Base-by-base conservation (phyloP, 2,797 vertebrate genomes). In the Sebastolobus altivelis region DNA sequence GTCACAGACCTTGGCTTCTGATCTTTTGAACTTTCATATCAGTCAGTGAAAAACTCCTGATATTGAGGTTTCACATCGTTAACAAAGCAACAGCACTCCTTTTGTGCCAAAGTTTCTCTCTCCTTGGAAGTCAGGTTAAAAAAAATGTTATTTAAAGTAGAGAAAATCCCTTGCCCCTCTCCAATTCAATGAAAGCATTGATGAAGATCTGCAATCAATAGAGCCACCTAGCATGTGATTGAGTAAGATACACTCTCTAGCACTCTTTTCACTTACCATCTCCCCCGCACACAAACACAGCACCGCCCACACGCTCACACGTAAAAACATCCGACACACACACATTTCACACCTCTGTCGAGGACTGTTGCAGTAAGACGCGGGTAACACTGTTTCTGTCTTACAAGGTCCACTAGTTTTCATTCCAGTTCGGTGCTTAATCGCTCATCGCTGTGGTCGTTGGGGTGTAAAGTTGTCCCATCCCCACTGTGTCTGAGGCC, bases 191-290 rank as follows among this genome's bases (percentile, higher is more conserved):
- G 73, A 84, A 79, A 77, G 37, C 59, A 74, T 66, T 83, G 78
- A 90, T 88, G 85, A 92, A 82, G 79, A 86, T 62, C 62, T 58
- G 62, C 69, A 78, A 90, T 92, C 83, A 82, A 92, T 89, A 84
- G n/a, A 86, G 76, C 71, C 80, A 88, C 82, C 74, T 84, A 77
- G 81, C 77, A 77, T 76, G 60, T 68, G 81, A 91, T 69, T 81
- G 81, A 89, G 70, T 75, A 69, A 75, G 76, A 43, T 14, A 70
- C 71, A 83, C 83, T 72, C 54, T 71, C 22, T 3, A 31, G 6
- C 43, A 35, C 8, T 61, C 4, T 13, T 73, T 77, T 35, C 6
- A 16, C 75, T 61, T 68, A 72, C 72, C 74, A 18, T 18, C 22
- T 31, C 49, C 22, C 58, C 67, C 12, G 20, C 60, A 31, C 68